Conservation (phyloP, 2,888 invertebrate species). For the Xestia xanthographa region DNA sequence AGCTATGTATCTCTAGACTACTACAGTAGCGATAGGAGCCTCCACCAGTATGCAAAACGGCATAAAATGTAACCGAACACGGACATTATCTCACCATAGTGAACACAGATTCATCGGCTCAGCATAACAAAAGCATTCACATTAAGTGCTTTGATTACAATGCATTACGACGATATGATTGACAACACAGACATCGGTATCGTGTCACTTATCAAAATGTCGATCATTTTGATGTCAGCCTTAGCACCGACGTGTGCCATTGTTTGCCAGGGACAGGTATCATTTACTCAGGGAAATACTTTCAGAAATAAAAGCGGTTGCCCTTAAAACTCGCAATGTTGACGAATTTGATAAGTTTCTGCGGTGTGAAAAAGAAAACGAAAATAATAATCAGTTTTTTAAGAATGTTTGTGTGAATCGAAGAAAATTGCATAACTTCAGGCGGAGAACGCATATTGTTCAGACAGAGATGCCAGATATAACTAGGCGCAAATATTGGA, state of each 20-base stretch:
- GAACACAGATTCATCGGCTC: constrained; percentile 56
- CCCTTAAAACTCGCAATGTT: constrained; percentile 11
- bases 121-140: constrained; percentile 69
- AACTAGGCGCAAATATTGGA: constrained; percentile 19
- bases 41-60: constrained; percentile 4
- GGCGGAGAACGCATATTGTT: constrained; percentile 20
- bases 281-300: constrained; percentile 43
- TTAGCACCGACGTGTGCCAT: constrained; percentile 62
- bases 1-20: neutral
- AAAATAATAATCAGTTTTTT: constrained; percentile 33
- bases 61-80: constrained; percentile 40
- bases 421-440: constrained; percentile 44
- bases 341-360: neutral
- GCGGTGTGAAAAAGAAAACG: neutral
- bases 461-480: constrained; percentile 34
- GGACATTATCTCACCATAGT: constrained; percentile 22
- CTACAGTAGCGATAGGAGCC: constrained; percentile 12
- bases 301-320: constrained; percentile 11
- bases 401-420: constrained; percentile 55
- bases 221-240: constrained; percentile 72
- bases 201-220: constrained; percentile 77
- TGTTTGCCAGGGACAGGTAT: constrained; percentile 65
- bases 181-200: constrained; percentile 78
- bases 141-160: constrained; percentile 76
- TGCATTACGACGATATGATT: constrained; percentile 77